Base-by-base conservation (phyloP, 1,140 invertebrate genomes). In the Spodoptera litura region DNA sequence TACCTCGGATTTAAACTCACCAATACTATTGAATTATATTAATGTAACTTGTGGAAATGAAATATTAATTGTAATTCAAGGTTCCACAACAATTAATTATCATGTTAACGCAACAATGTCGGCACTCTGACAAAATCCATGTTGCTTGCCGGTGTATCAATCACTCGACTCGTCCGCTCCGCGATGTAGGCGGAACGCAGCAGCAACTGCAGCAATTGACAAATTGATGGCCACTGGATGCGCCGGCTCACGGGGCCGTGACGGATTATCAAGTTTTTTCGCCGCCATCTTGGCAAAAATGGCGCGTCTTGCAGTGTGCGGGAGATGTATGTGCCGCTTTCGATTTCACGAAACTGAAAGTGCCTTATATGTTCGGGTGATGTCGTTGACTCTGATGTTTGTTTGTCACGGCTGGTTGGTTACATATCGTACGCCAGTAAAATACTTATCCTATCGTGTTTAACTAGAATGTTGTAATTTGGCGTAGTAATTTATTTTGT, bases 301-400 rank as follows among this genome's bases (percentile, higher is more conserved):
- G 79, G 85, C 85, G 80, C 85, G 83, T 81, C 81, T 88, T 86
- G 78, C 80, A 81, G 68, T 85, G 83, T 79, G 85, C 81, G 81
- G 84, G 85, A 89, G 87, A 88, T 84, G 85, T 88, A 87, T 90
- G 87, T 83, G 86, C 83, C 76, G 86, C 89, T 93, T 91, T 93
- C 92, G 85, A 90, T 93, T 92, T 92, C 91, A 87, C 81, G 89
- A 93, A 92, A 93, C 89, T 86, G 89, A 93, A 91, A 93, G 92
- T 92, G 86, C 74, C 83, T 87, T 79, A 84, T 90, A 91, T 91
- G 91, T 93, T 93, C 89, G 91, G 91, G 83, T 80, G 82, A 84
- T 92, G 89, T 93, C 90, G 85, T 91, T 92, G 91, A 93, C 90
- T 92, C 87, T 81, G 81, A 84, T 91, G 91, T 93, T 93, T 93